A percentile compares a stretch with the other conserved stretches of the same genome.
Evolutionary conservation across 2,797 vertebrate genomes (phyloP).

Genomic region (Pseudotriccus pelzelni): DNA sequence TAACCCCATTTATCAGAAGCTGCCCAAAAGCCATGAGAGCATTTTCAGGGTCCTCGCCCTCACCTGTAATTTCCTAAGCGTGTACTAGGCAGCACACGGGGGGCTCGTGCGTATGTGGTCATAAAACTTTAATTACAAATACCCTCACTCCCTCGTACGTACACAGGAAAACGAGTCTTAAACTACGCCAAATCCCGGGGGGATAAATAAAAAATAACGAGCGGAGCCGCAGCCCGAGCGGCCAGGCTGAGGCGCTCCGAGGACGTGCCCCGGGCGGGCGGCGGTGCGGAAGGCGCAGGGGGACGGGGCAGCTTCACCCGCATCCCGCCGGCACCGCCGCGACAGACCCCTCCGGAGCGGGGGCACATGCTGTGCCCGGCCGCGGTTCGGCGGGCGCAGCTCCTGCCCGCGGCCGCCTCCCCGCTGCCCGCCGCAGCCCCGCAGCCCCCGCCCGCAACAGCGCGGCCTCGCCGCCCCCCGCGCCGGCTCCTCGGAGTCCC

Average conservation of each 20-base stretch:
- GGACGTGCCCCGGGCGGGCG: background rate
- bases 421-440: background rate
- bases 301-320: background rate
- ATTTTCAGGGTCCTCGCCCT: background rate
- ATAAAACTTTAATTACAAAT: slow-evolving; percentile 15
- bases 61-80: background rate
- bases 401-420: background rate
- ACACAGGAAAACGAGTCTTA: background rate
- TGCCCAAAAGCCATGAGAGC: background rate
- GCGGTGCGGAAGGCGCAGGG: background rate
- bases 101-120: background rate
- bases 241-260: background rate
- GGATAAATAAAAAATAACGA: background rate
- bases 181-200: background rate
- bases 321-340: background rate
- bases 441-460: background rate
- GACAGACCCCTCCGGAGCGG: background rate
- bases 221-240: background rate
- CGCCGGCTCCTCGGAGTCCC: background rate
- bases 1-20: background rate
- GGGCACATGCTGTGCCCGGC: no score
- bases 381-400: background rate
- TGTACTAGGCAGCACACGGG: background rate
- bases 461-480: background rate
- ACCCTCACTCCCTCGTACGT: background rate